phyloP scores from a whole-genome alignment of 2,888 invertebrate genomes.

The Thera britannica region DNA sequence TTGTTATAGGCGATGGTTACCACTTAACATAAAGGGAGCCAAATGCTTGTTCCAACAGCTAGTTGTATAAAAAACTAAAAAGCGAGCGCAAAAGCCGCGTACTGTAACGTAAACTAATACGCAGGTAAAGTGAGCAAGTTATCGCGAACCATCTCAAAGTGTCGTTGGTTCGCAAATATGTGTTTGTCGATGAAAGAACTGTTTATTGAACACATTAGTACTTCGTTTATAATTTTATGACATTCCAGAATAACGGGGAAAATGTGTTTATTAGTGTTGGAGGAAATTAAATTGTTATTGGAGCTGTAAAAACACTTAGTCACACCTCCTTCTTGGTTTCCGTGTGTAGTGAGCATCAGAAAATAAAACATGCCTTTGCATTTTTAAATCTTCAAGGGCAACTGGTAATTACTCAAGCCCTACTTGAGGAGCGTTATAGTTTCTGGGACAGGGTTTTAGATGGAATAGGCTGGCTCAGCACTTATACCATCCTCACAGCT shows the following conservation, averaged over 20 bases:
- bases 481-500: no score
- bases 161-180: conserved; percentile 19
- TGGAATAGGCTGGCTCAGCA: no score
- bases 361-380: background rate
- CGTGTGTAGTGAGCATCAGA: background rate
- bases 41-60: no score
- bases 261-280: background rate
- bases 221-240: background rate
- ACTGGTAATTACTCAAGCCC: no score
- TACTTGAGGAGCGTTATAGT: no score
- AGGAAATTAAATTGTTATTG: background rate
- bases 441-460: no score
- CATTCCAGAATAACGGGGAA: background rate
- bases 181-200: conserved; percentile 15
- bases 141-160: conserved; percentile 22
- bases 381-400: no score
- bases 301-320: no score
- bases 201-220: background rate
- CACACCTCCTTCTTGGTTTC: no score
- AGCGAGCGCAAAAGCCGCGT: conserved; percentile 5
- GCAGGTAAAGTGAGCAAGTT: conserved; percentile 21
- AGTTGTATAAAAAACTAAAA: background rate
- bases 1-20: no score
- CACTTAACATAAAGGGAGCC: no score
- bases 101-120: conserved; percentile 16